A percentile compares a stretch with the other conserved stretches of the same genome.
These are phyloP conservation scores for Gyrodactylus salaris DNA, from an alignment of 1,140 invertebrate species.

Conservation along the genomic window DNA sequence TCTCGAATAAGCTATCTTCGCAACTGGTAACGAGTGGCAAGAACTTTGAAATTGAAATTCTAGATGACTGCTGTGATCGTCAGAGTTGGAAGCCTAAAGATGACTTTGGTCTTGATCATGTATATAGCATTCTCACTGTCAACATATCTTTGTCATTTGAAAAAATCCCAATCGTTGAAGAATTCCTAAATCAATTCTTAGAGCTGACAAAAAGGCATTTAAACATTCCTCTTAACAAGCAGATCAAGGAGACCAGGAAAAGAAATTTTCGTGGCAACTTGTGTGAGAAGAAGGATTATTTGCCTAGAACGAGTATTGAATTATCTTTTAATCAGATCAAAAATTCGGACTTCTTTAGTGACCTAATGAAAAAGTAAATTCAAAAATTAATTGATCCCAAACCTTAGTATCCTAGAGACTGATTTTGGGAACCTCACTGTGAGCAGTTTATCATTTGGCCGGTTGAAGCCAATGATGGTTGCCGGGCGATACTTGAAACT, in stretches of 20 bases:
- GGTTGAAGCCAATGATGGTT: constrained; percentile 6
- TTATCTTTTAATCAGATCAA: not conserved
- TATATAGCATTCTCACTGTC: not conserved
- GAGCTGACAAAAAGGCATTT: not conserved
- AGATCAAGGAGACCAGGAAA: not conserved
- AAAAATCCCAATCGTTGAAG: not conserved
- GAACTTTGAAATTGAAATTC: not conserved
- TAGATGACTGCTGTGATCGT: not conserved
- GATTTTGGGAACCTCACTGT: not conserved
- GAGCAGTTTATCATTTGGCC: not conserved
- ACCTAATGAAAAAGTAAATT: not conserved
- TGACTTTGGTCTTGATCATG: not conserved
- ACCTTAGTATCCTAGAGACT: no score
- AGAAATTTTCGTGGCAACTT: not conserved
- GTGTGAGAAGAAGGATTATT: not conserved
- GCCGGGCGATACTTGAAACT: constrained; percentile 49
- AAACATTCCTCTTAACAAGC: not conserved
- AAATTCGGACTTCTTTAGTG: not conserved
- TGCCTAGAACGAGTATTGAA: not conserved
- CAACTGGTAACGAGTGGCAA: not conserved
- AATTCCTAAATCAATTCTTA: not conserved
- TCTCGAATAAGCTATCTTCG: not conserved
- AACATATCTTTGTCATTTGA: not conserved
- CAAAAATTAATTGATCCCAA: no score
- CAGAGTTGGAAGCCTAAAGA: not conserved